Evolutionary conservation across 2,888 invertebrate genomes (phyloP).

Genomic region (Meandrusa payeni): DNA sequence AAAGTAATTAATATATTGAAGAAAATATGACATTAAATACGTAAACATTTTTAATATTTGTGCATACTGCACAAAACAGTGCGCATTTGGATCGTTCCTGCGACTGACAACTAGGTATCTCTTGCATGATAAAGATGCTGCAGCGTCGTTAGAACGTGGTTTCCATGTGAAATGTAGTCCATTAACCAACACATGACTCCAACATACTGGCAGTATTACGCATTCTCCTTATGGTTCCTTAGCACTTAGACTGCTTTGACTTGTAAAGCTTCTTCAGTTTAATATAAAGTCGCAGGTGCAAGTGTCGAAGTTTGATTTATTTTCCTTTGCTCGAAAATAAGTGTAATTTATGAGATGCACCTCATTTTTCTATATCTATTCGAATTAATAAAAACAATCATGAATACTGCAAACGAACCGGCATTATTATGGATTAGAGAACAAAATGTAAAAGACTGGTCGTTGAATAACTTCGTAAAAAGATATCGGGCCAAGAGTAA

Average conservation of each 20-base stretch:
- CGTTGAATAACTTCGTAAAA: slow-evolving; percentile 14
- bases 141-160: slow-evolving; percentile 5
- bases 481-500: slow-evolving; percentile 20
- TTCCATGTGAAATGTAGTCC: slow-evolving; percentile 7
- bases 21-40: no score
- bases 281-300: no score
- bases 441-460: slow-evolving; percentile 8
- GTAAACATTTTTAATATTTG: not conserved
- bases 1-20: no score
- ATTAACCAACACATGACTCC: not conserved
- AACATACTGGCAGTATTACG: not conserved
- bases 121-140: slow-evolving; percentile 1
- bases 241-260: not conserved
- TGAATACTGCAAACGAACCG: not conserved
- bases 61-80: not conserved
- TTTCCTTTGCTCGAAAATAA: no score
- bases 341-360: no score
- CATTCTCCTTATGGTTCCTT: slow-evolving; percentile 5
- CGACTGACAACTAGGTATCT: slow-evolving; percentile 10
- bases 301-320: no score
- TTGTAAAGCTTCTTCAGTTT: not conserved
- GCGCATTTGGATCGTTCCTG: slow-evolving; percentile 5
- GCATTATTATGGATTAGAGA: slow-evolving; percentile 5
- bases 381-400: no score
- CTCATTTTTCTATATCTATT: no score